These are phyloP conservation scores for Argyrosomus regius DNA, from an alignment of 2,797 vertebrate species.

Conservation along the genomic window DNA sequence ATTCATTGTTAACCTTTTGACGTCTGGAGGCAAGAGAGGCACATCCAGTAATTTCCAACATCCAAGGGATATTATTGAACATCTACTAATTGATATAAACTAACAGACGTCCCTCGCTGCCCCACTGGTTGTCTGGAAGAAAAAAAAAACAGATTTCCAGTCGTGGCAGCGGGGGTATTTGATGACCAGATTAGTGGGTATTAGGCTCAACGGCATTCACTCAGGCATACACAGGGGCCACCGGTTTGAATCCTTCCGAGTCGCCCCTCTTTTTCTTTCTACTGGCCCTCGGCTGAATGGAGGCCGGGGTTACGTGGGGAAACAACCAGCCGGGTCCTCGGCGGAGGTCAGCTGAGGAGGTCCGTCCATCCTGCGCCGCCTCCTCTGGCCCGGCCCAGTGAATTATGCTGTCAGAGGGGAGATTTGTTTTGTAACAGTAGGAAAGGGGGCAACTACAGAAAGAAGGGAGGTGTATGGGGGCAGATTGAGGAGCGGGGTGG, in stretches of 20 bases:
- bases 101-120: slow-evolving; percentile 39
- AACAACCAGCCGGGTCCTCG: slow-evolving; percentile 66
- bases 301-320: slow-evolving; percentile 62
- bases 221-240: slow-evolving; percentile 75
- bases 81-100: no score
- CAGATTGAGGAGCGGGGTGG: slow-evolving; percentile 25
- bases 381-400: slow-evolving; percentile 50
- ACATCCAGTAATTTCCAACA: no score
- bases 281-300: slow-evolving; percentile 56
- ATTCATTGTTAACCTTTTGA: no score
- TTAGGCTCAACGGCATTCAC: slow-evolving; percentile 78
- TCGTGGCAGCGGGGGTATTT: slow-evolving; percentile 71
- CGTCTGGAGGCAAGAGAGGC: no score
- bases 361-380: slow-evolving; percentile 46
- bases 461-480: slow-evolving; percentile 44
- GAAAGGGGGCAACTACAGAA: slow-evolving; percentile 53
- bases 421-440: slow-evolving; percentile 81
- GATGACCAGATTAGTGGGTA: slow-evolving; percentile 82
- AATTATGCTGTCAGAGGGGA: slow-evolving; percentile 81
- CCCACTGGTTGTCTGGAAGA: slow-evolving; percentile 49
- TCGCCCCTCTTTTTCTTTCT: slow-evolving; percentile 72
- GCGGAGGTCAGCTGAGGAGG: slow-evolving; percentile 72
- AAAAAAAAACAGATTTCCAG: slow-evolving; percentile 62
- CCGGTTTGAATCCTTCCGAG: slow-evolving; percentile 70
- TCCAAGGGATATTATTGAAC: no score